Evolutionary conservation across 2,113 vertebrate species (phyloP).

Genomic region (Beaufortia kweichowensis): DNA sequence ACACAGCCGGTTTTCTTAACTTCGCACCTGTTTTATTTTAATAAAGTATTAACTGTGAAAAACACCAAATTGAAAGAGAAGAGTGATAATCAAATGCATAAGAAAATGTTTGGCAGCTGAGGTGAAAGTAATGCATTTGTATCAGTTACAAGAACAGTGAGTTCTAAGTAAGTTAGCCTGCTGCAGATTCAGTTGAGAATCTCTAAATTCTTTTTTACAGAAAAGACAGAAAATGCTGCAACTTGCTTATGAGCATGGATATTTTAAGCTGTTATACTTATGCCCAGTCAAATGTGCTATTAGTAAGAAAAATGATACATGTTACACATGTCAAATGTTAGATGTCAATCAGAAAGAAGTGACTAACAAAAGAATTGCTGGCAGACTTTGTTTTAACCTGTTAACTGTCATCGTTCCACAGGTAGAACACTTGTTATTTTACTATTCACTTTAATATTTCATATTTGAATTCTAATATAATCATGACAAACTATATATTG

Average conservation of each 20-base stretch:
- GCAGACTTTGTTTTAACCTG: neutral
- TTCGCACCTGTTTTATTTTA: constrained; percentile 16
- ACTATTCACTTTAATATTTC: too few species aligned
- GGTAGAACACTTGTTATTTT: too few species aligned
- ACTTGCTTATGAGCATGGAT: neutral
- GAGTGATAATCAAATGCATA: neutral
- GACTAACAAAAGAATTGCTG: neutral
- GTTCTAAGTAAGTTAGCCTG: neutral
- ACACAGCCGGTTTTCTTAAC: neutral
- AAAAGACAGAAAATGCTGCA: neutral
- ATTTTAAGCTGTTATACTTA: neutral
- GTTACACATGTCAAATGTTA: neutral
- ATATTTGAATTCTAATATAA: too few species aligned
- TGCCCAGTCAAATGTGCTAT: too few species aligned
- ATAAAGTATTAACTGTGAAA: neutral
- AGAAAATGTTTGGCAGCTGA: neutral
- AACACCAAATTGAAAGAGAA: neutral
- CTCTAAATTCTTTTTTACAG: neutral
- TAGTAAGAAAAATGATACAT: neutral
- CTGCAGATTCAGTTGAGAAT: too few species aligned
- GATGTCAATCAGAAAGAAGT: neutral
- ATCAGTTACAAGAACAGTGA: neutral
- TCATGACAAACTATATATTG: too few species aligned
- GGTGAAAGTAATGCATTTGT: neutral
- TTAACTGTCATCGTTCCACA: too few species aligned